A percentile compares a stretch with the other conserved stretches of the same genome.
These are phyloP conservation scores for Callocephalon fimbriatum DNA, from an alignment of 2,113 vertebrate genomes.

Conservation along the genomic window DNA sequence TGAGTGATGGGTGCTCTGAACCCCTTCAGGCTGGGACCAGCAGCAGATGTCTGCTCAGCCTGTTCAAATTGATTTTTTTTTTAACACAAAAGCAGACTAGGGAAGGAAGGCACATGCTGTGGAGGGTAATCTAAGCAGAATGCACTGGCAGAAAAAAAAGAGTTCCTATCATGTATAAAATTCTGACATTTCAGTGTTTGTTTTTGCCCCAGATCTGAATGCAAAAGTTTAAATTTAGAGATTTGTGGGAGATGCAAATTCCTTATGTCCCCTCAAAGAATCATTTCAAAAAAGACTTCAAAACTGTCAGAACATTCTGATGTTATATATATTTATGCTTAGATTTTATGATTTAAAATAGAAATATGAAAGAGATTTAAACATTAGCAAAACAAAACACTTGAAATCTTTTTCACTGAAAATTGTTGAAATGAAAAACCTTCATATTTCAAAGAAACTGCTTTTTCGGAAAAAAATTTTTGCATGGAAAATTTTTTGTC, in stretches of 20 bases:
- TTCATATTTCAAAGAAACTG: neutral
- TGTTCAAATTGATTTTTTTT: neutral
- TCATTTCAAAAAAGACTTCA: conserved; percentile 22
- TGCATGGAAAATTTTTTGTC: neutral
- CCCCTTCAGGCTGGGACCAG: neutral
- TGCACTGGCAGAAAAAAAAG: neutral
- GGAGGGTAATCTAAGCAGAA: conserved; percentile 1
- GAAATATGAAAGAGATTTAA: conserved; percentile 26
- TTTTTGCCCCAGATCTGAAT: conserved; percentile 38
- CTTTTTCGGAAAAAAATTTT: neutral
- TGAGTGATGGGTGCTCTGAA: conserved; percentile 4
- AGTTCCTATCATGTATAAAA: neutral
- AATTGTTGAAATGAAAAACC: neutral
- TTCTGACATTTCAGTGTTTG: conserved; percentile 42
- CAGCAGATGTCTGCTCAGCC: neutral
- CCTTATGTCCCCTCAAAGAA: conserved; percentile 15
- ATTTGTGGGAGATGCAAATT: conserved; percentile 55
- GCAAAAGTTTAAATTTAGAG: conserved; percentile 46
- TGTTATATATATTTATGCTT: neutral
- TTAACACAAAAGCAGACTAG: conserved; percentile 10
- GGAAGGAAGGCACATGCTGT: neutral
- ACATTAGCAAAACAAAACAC: conserved; percentile 7
- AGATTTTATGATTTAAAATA: neutral
- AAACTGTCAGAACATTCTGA: conserved; percentile 25
- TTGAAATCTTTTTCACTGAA: neutral